Percentiles rank a stretch among this genome's conserved stretches.
phyloP scores from a whole-genome alignment of 2,113 vertebrate species.

The Cavia aperea region DNA sequence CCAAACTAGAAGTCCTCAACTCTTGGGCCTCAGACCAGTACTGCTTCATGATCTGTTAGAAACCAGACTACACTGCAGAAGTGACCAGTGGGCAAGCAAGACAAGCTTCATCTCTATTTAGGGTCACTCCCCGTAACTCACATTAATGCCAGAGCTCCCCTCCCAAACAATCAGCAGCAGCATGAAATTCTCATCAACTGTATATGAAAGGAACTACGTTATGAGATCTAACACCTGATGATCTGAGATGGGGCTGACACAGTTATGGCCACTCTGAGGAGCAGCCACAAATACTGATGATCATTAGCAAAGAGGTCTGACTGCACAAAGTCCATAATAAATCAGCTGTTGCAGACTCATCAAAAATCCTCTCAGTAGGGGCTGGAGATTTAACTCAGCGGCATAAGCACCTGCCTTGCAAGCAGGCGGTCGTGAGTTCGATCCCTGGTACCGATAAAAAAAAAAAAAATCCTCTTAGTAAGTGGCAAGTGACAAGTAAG shows the following conservation, averaged over 20 bases:
- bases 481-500: not conserved
- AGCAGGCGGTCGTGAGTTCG: too few species aligned
- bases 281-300: not conserved
- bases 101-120: not conserved
- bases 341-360: not conserved
- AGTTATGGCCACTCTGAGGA: not conserved
- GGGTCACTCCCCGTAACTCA: not conserved
- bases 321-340: not conserved
- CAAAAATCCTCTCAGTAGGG: not conserved
- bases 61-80: not conserved
- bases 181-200: not conserved
- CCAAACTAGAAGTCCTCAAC: not conserved
- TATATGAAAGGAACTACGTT: not conserved
- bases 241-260: not conserved
- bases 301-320: not conserved
- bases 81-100: not conserved
- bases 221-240: not conserved
- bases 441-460: too few species aligned
- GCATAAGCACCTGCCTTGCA: too few species aligned
- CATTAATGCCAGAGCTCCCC: not conserved
- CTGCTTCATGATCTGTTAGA: not conserved
- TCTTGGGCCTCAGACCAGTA: not conserved
- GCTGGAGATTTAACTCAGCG: too few species aligned
- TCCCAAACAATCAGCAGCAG: not conserved
- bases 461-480: not conserved